A percentile compares a stretch with the other conserved stretches of the same genome.
These are phyloP conservation scores for Luscinia megarhynchos DNA, from an alignment of 2,797 vertebrate genomes.

Conservation along the genomic window DNA sequence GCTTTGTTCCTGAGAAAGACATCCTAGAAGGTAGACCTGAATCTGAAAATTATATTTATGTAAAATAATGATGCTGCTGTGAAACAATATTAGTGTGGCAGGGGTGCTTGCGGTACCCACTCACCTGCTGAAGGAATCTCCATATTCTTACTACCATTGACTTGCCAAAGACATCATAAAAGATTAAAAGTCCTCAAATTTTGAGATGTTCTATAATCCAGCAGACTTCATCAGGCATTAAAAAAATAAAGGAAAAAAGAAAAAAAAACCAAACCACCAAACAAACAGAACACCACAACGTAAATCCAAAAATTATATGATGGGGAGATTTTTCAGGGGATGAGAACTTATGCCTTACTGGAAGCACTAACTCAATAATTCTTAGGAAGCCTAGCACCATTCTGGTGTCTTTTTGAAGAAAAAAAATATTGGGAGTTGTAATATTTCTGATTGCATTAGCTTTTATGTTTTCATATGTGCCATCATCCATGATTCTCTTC, in stretches of 20 bases:
- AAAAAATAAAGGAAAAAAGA: not conserved
- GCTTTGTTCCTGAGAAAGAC: not conserved
- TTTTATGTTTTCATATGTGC: not conserved
- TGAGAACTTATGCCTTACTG: not conserved
- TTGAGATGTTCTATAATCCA: not conserved
- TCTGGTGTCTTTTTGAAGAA: not conserved
- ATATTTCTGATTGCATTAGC: not conserved
- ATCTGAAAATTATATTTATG: not conserved
- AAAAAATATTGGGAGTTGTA: constrained; percentile 19
- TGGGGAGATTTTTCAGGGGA: not conserved
- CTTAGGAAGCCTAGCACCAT: not conserved
- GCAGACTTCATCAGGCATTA: not conserved
- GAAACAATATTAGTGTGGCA: not conserved
- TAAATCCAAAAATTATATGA: not conserved
- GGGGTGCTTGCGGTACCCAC: not conserved
- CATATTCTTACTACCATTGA: not conserved
- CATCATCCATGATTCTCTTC: not conserved
- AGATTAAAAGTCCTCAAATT: not conserved
- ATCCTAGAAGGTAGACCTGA: not conserved
- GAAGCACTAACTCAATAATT: not conserved
- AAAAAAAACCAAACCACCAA: rapidly evolving
- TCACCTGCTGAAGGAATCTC: not conserved
- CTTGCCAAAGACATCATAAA: not conserved
- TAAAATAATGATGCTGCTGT: not conserved
- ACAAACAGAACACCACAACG: not conserved